Evolutionary conservation across 2,888 invertebrate genomes (phyloP).

Genomic region (Eupithecia dodoneata): DNA sequence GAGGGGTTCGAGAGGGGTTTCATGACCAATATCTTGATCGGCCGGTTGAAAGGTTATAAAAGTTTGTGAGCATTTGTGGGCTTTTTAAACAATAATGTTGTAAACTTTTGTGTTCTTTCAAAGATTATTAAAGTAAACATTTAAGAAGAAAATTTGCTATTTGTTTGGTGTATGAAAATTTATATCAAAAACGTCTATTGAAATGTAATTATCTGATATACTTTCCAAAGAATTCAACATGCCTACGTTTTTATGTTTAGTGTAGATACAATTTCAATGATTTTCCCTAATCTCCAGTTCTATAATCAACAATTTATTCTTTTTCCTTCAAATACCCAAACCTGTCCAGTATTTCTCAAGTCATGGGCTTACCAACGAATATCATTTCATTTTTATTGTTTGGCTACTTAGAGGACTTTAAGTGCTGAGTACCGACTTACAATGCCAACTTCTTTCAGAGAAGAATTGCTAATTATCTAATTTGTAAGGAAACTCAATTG

Average conservation of each 20-base stretch:
- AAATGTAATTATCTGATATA: too few species aligned
- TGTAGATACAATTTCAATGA: not conserved
- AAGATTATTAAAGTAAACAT: too few species aligned
- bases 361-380: not conserved
- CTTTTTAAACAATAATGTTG: not conserved
- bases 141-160: not conserved
- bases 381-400: not conserved
- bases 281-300: not conserved
- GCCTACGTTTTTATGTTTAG: not conserved
- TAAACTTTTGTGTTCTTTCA: not conserved
- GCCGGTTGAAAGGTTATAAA: not conserved
- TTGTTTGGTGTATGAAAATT: too few species aligned
- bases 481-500: not conserved
- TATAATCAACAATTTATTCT: not conserved
- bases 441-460: not conserved
- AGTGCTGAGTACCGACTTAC: not conserved
- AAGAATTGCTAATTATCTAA: conserved; percentile 2
- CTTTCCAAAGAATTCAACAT: too few species aligned
- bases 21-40: conserved; percentile 51
- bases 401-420: too few species aligned
- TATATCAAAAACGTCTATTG: too few species aligned
- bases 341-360: not conserved
- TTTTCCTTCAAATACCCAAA: not conserved
- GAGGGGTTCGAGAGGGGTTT: conserved; percentile 24
- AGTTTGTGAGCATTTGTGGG: not conserved